Evolutionary conservation across 2,113 vertebrate genomes (phyloP), one percentile per base, ranked within the genome.

Genomic region (Pao palembangensis): DNA sequence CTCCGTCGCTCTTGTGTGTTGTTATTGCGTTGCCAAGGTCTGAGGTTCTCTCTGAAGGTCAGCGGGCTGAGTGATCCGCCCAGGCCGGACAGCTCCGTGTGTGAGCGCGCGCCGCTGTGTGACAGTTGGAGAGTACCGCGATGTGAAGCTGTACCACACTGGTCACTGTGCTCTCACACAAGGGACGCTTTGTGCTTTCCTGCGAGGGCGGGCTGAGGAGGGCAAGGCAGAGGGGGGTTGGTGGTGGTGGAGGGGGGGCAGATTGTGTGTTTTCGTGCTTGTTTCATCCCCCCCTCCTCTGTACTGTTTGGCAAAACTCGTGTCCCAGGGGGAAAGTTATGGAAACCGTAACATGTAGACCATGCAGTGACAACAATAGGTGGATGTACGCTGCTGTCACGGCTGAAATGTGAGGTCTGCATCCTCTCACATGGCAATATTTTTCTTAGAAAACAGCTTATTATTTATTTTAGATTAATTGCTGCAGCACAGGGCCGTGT

Each of bases 111-210:
- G 64, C 47, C 52, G 59, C 55, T 78, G 63, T 79, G 72, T 69
- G 80, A 80, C 77, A 77, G 66, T 80, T 67, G 64, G 71, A 86
- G 85, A 90, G 80, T 72, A 85, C 79, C 69, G 78, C 79, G 76
- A 88, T 83, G 85, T 87, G 77, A 83, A 84, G 73, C 72, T 63
- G 73, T 75, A 77, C 88, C 84, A 88, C 75, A 87, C 81, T 78
- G 83, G 78, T 83, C 85, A 86, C 85, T 86, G 86, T 88, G 81
- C 83, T 80, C 73, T 60, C 67, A 74, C 74, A 89, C 86, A 90
- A 87, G 82, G 79, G 78, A 81, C 74, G 51, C 85, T 87, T 88
- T 91, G 86, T 91, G 77, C 77, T 78, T 76, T 85, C 58, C 55
- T 73, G 55, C 43, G 46, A 73, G 70, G 82, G 73, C 62, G 67